phyloP scores from a whole-genome alignment of 2,113 vertebrate species.

The Hyla sarda region DNA sequence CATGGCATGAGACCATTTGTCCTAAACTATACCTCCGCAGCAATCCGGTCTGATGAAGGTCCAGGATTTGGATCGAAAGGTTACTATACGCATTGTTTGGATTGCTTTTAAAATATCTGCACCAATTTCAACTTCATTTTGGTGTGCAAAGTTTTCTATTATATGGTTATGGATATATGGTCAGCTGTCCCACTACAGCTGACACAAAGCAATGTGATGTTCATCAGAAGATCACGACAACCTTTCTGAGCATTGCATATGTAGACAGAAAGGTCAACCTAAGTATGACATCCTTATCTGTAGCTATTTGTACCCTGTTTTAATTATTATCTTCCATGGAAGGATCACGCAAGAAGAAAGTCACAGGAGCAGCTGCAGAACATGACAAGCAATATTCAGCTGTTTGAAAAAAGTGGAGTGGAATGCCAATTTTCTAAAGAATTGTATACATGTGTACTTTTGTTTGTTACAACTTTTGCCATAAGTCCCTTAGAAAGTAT shows the following conservation, averaged over 20 bases:
- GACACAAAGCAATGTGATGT: neutral
- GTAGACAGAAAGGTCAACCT: neutral
- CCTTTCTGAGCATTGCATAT: neutral
- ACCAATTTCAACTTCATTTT: too few species aligned
- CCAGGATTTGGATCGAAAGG: too few species aligned
- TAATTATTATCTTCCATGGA: neutral
- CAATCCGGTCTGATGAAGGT: too few species aligned
- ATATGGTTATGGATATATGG: too few species aligned
- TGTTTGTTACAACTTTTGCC: conserved; percentile 46
- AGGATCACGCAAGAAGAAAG: neutral
- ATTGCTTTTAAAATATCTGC: too few species aligned
- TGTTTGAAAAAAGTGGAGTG: conserved; percentile 19
- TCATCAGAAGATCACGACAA: neutral
- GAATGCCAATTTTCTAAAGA: conserved; percentile 44
- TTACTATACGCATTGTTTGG: too few species aligned
- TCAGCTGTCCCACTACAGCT: too few species aligned
- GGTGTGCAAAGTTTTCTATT: too few species aligned
- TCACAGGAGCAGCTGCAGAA: conserved; percentile 43
- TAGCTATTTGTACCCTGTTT: neutral
- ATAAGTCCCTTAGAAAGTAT: conserved; percentile 36
- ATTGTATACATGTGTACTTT: conserved; percentile 17
- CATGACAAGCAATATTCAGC: neutral
- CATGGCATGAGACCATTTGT: too few species aligned
- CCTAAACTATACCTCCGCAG: too few species aligned
- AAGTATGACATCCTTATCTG: neutral